These are phyloP conservation scores for Lycodopsis pacificus DNA, from an alignment of 2,797 vertebrate species.

Conservation along the genomic window DNA sequence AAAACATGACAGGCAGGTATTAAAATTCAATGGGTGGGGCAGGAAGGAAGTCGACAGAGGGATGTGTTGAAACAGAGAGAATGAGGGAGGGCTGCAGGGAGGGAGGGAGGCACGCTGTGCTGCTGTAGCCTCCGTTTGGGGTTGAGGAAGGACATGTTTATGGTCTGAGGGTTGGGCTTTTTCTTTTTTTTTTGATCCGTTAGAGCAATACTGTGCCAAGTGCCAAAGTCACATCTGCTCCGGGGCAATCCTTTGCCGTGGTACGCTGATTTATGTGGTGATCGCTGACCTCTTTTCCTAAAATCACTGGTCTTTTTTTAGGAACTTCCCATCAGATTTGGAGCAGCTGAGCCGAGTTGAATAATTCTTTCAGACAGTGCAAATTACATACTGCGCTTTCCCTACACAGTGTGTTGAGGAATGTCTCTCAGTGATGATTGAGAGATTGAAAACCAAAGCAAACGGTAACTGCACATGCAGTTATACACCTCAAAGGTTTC, in stretches of 20 bases:
- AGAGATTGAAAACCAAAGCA: conserved; percentile 74
- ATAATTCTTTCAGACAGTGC: conserved; percentile 76
- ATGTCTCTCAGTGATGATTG: conserved; percentile 74
- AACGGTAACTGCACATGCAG: conserved; percentile 54
- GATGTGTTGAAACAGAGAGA: conserved; percentile 80
- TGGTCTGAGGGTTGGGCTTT: conserved; percentile 74
- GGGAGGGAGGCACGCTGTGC: conserved; percentile 60
- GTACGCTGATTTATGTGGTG: conserved; percentile 75
- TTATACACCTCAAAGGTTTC: conserved; percentile 65
- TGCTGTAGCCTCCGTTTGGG: conserved; percentile 70
- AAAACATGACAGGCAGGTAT: conserved; percentile 84
- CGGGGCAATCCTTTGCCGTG: conserved; percentile 63
- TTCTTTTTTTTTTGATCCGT: conserved; percentile 68
- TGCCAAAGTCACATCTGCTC: conserved; percentile 78
- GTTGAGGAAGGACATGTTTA: conserved; percentile 81
- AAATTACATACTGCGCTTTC: conserved; percentile 77
- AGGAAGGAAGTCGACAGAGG: conserved; percentile 77
- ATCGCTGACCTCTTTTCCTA: conserved; percentile 69
- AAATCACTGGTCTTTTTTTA: conserved; percentile 72
- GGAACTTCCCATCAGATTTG: conserved; percentile 71
- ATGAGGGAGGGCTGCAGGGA: conserved; percentile 57
- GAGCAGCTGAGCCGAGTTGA: conserved; percentile 69
- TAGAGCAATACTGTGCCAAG: conserved; percentile 61
- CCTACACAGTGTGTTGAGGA: conserved; percentile 68
- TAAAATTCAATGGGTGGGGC: conserved; percentile 81